Evolutionary conservation across 2,797 vertebrate species (phyloP).

Genomic region (Babyrousa celebensis): DNA sequence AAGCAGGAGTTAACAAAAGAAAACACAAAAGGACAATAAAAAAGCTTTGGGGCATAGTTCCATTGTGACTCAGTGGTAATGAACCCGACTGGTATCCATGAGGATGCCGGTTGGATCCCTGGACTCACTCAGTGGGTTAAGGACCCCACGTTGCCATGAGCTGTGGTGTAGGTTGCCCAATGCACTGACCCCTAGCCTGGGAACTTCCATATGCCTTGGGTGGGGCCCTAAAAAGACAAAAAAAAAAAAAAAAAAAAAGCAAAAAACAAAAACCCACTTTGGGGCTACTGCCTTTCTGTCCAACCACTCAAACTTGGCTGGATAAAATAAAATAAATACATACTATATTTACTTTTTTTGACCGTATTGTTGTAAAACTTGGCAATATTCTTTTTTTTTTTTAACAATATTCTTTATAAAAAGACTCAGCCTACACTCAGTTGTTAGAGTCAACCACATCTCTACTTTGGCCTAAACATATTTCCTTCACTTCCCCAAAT

Average conservation of each 20-base stretch:
- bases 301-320: neutral
- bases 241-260: neutral
- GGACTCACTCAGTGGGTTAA: too few relatives aligned
- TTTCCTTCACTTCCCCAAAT: neutral
- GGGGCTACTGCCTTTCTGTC: neutral
- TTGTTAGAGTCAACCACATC: neutral
- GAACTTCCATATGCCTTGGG: too few relatives aligned
- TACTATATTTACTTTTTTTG: neutral
- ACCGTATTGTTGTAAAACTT: neutral
- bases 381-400: neutral
- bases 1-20: neutral
- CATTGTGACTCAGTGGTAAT: too few relatives aligned
- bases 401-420: neutral
- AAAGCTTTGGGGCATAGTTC: too few relatives aligned
- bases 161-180: too few relatives aligned
- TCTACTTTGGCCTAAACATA: neutral
- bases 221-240: too few relatives aligned
- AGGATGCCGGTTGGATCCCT: too few relatives aligned
- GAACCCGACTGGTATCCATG: too few relatives aligned
- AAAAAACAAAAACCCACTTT: neutral
- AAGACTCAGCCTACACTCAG: accelerated
- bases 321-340: neutral
- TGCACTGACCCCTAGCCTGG: too few relatives aligned
- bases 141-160: too few relatives aligned
- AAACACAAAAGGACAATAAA: neutral